Evolutionary conservation across 2,113 vertebrate genomes (phyloP), one percentile per base, ranked within the genome.

Genomic region (Meriones unguiculatus): DNA sequence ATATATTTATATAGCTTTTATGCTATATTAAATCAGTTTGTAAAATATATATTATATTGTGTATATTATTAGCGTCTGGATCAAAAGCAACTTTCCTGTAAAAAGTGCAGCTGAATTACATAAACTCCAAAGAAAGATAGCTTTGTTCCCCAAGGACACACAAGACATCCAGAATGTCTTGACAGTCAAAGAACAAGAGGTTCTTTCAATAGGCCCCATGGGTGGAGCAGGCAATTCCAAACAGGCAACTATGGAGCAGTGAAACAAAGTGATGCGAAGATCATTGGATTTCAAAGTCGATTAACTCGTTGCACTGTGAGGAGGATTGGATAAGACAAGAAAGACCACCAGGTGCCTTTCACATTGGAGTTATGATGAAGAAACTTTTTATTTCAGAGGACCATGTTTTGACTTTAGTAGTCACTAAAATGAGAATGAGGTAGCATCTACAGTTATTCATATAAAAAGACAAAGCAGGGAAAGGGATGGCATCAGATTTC

Each of bases 181-280:
- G 15, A 65, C 30, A 32, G 4, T 78, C 7, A 50, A 80, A 67
- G 25, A 65, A 57, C 54, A 35, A 7, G 4, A 22, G 7, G 18
- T 3, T 28, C 62, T 41, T 20, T n/a, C 24, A 75, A 24, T 50
- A 57, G 22, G 22, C 22, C 11, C 15, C 8, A 0, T 28, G 9
- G 1, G 22, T 52, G 32, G 24, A 20, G 35, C 35, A 80, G 57
- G 10, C 9, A 57, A 28, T 2, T 25, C 57, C 76, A 35, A n/a
- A 62, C 30, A 0, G 11, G 7, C 8, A 24, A 17, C n/a, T 35
- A 12, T 38, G 46, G 65, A 8, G 28, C 1, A 52, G 0, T 52
- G 30, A 17, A 2, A 18, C 41, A 46, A 64, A 84, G 57, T 28
- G 5, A 9, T 64, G 9, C 20, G 6, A 0, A 17, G 0, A 62